Base-by-base conservation (phyloP, 2,113 vertebrate species). In the Misgurnus mizolepis region DNA sequence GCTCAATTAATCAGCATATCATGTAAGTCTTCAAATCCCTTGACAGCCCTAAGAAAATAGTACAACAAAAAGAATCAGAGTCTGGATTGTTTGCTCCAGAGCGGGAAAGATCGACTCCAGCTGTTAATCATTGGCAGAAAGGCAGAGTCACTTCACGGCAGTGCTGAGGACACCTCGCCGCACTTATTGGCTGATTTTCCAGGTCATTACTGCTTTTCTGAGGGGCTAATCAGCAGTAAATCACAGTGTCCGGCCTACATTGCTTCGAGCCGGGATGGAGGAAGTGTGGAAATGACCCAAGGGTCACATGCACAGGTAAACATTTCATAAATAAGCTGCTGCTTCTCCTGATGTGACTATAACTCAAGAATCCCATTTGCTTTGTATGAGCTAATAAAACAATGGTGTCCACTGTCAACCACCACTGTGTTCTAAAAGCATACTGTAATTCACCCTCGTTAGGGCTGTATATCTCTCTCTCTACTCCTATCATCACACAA, bases 81-180 rank as follows among this genome's bases (percentile, higher is more conserved):
- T 8, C n/a, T 56, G 39, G 15, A 8, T 10, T 68, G 55, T 56
- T 47, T 45, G 41, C n/a, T 12, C 6, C 14, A 79, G 61, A 77
- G 88, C 89, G 80, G 17, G 61, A 67, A 22, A 89, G 83, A 90
- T 88, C 87, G 90, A 85, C 65, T 89, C 89, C 90, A 91, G 92
- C 88, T 93, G 93, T 91, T 91, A 93, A 94, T 91, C 91, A 91
- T 91, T 90, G 85, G 55, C 55, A 89, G 92, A 90, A 90, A 91
- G 90, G 87, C 82, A 89, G 89, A 40, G 56, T 65, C 55, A 53
- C 56, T 83, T 61, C 91, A 90, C 92, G 83, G 88, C 83, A 86
- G 91, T 91, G 92, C 87, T 80, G 66, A 83, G 92, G 91, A 90
- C 91, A 92, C 92, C 90, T 92, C 90, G 89, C 91, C 92, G 88